phyloP scores from a whole-genome alignment of 1,140 invertebrate genomes.

The Trachymyrmex cornetzi region DNA sequence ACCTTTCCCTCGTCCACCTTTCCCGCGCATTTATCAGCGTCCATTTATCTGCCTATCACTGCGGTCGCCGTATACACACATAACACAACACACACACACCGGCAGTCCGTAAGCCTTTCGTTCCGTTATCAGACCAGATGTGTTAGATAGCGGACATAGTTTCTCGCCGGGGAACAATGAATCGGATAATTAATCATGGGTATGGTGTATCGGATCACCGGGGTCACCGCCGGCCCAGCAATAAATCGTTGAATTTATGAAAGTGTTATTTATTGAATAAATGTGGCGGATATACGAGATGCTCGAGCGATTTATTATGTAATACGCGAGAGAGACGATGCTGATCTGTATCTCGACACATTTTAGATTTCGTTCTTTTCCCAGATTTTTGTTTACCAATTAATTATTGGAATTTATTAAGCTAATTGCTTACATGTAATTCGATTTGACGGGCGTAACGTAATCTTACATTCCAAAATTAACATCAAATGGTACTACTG shows the following conservation, averaged over 20 bases:
- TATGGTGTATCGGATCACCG: constrained; percentile 56
- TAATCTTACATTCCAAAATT: background rate
- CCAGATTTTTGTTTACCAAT: background rate
- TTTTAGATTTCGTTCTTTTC: background rate
- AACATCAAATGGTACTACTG: background rate
- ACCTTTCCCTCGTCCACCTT: constrained; percentile 70
- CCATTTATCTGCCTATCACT: constrained; percentile 76
- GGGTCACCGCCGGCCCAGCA: constrained; percentile 53
- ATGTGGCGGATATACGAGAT: constrained; percentile 25
- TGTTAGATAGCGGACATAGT: constrained; percentile 59
- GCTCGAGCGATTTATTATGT: constrained; percentile 29
- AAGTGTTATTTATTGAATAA: constrained; percentile 66
- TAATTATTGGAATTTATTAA: background rate
- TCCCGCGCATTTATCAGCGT: constrained; percentile 75
- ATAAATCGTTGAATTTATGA: constrained; percentile 63
- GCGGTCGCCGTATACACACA: constrained; percentile 20
- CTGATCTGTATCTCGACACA: background rate
- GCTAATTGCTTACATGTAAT: background rate
- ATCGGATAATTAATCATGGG: constrained; percentile 69
- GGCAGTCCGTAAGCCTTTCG: constrained; percentile 63
- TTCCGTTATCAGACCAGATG: constrained; percentile 66
- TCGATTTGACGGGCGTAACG: background rate
- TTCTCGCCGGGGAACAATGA: constrained; percentile 70
- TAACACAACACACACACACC: constrained; percentile 16
- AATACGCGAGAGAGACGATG: background rate